Evolutionary conservation across 2,797 vertebrate species (phyloP), one percentile per base, ranked within the genome.

Genomic region (Hydrolagus colliei): DNA sequence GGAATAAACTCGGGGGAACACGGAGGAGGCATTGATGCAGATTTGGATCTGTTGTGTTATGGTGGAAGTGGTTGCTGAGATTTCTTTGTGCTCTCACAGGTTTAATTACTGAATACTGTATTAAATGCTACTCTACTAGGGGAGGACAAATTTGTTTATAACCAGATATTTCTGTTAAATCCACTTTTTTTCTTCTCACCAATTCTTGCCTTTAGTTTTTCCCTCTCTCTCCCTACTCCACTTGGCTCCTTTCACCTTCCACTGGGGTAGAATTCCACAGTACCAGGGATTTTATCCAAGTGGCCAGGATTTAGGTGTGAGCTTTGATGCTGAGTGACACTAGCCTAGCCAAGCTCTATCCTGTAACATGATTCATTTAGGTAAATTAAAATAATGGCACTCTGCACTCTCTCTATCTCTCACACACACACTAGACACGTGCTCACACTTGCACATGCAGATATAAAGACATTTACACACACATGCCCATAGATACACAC

Each of bases 1-100:
- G 6, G 41, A 92, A 92, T 87, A 89, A 84, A 71, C 65, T 41
- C 94, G 95, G 92, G 91, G 93, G 93, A 89, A 90, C 89, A 86
- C 86, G 78, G 92, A 90, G 88, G 89, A 91, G 92, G 88, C 4
- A 88, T 86, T 72, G 76, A 87, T 89, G 7, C 80, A 6, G 52
- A 85, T 74, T 0, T 82, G 85, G 67, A 9, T 91, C 90, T 92
- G 90, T 94, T 91, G 92, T 92, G 89, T 68, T 86, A 90, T 90
- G 27, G 86, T 90, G 88, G 9, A 52, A 84, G 32, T 67, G 20
- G 1, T 35, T 11, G 32, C 35, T 65, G 20, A 77, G 62, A 35
- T 65, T 16, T 80, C 13, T 67, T 65, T 65, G 27, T n/a, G 27
- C 8, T 52, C 41, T 84, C n/a, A 71, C 41, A 41, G 27, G 9